Percentiles rank a stretch among this genome's conserved stretches.
phyloP scores from a whole-genome alignment of 2,888 invertebrate species.

The Halocaridina rubra region DNA sequence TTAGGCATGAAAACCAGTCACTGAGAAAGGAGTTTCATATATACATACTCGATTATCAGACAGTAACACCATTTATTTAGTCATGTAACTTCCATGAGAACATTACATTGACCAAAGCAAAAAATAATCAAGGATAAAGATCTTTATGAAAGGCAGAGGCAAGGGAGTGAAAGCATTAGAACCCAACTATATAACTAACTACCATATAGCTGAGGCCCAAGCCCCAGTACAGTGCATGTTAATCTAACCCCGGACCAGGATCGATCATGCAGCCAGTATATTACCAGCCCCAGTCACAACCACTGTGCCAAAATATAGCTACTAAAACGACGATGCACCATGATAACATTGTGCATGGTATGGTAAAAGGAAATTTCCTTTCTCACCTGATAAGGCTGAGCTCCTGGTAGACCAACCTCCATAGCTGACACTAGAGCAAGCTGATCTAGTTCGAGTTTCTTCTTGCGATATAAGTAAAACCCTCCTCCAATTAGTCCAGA shows the following conservation, averaged over 20 bases:
- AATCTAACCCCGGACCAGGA: no score
- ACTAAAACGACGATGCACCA: no score
- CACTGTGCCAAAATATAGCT: not conserved
- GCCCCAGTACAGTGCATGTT: not conserved
- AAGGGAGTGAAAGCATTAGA: no score
- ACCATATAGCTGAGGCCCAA: not conserved
- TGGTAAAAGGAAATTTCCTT: not conserved
- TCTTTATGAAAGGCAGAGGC: not conserved
- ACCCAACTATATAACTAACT: not conserved
- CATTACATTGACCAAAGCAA: no score
- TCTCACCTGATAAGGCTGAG: constrained; percentile 55
- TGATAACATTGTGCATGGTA: not conserved
- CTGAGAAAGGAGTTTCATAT: no score
- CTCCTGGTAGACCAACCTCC: constrained; percentile 49
- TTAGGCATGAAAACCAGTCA: no score
- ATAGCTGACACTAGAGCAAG: constrained; percentile 45
- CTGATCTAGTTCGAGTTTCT: constrained; percentile 42
- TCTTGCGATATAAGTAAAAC: constrained; percentile 28
- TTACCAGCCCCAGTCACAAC: not conserved
- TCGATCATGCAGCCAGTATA: not conserved
- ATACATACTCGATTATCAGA: no score
- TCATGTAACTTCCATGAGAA: no score
- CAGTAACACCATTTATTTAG: no score
- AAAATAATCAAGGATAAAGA: no score
- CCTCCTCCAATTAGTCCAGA: constrained; percentile 34